Percentiles rank a stretch among this genome's conserved stretches.
phyloP scores from a whole-genome alignment of 2,113 vertebrate genomes.

The Rattus rattus region DNA sequence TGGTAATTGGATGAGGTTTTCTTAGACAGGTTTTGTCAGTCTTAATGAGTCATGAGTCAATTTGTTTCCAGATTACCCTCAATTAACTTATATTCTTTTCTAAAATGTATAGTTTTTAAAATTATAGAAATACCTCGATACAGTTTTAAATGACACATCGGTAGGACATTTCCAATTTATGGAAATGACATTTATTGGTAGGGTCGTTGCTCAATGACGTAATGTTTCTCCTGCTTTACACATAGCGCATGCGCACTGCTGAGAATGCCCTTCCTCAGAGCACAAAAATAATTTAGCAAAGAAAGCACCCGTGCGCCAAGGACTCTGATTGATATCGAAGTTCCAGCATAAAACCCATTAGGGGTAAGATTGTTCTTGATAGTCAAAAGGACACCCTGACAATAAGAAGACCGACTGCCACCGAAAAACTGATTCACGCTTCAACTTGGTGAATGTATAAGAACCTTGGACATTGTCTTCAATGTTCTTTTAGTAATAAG shows the following conservation, averaged over 20 bases:
- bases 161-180: neutral
- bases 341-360: neutral
- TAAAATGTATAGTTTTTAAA: neutral
- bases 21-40: neutral
- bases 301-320: neutral
- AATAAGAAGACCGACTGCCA: neutral
- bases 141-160: neutral
- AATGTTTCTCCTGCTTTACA: neutral
- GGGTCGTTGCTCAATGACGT: neutral
- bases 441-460: neutral
- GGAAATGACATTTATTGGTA: neutral
- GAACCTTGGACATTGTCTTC: neutral
- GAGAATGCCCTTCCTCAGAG: neutral
- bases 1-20: neutral
- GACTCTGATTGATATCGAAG: neutral
- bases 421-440: neutral
- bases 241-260: too few relatives aligned
- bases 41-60: neutral
- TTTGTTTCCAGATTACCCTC: neutral
- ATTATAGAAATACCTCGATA: too few relatives aligned
- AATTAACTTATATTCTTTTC: neutral
- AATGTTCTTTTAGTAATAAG: neutral
- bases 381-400: neutral
- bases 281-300: neutral
- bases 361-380: too few relatives aligned